Conservation (phyloP, 2,888 invertebrate genomes). For the Mimachlamys varia region DNA sequence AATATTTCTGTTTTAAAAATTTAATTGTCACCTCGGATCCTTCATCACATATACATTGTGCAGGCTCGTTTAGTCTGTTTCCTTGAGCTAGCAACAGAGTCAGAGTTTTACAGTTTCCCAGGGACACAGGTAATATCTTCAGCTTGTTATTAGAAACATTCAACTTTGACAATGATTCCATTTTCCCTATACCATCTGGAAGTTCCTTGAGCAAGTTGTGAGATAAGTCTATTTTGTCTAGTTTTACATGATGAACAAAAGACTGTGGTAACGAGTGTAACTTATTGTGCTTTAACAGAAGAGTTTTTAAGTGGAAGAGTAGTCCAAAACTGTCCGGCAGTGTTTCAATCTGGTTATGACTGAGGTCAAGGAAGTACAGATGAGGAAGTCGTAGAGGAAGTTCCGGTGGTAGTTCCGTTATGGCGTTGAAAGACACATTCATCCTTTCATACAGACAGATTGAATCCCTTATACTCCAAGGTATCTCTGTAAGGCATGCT, state of each 20-base stretch:
- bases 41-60: conserved; percentile 76
- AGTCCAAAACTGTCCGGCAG: conserved; percentile 80
- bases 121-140: conserved; percentile 73
- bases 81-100: conserved; percentile 73
- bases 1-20: conserved; percentile 71
- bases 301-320: conserved; percentile 77
- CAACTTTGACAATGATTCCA: conserved; percentile 76
- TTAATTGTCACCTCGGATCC: conserved; percentile 75
- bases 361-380: conserved; percentile 77
- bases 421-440: conserved; percentile 78
- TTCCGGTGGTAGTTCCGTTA: conserved; percentile 78
- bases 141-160: conserved; percentile 79
- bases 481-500: conserved; percentile 76
- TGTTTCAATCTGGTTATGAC: conserved; percentile 75
- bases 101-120: conserved; percentile 72
- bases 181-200: conserved; percentile 75
- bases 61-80: conserved; percentile 76
- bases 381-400: conserved; percentile 80
- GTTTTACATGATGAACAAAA: conserved; percentile 75
- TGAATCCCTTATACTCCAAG: conserved; percentile 77
- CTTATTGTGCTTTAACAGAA: conserved; percentile 76
- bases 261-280: conserved; percentile 75
- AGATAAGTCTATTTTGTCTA: conserved; percentile 79
- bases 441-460: conserved; percentile 79
- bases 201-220: conserved; percentile 75